Evolutionary conservation across 2,888 invertebrate species (phyloP).

Genomic region (Himalopsyche anomala): DNA sequence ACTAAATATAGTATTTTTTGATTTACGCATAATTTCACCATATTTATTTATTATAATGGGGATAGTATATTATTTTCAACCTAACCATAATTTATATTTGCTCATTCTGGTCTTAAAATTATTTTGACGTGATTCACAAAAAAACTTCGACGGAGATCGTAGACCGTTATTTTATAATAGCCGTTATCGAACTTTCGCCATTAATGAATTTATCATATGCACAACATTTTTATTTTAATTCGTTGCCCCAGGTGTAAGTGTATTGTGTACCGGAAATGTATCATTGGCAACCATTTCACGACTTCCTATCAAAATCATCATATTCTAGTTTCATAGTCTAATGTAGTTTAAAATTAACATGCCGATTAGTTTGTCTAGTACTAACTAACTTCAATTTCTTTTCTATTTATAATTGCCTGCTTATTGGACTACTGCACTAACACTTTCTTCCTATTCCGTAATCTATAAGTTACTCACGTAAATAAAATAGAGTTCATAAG

Average conservation of each 20-base stretch:
- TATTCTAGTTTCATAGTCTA: background rate
- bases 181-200: constrained; percentile 12
- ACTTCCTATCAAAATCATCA: background rate
- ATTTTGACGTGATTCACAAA: too few relatives aligned
- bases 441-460: background rate
- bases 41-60: too few relatives aligned
- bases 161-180: background rate
- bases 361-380: background rate
- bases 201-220: background rate
- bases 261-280: background rate
- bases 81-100: too few relatives aligned
- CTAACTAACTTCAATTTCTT: too few relatives aligned
- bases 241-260: background rate
- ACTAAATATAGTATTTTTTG: too few relatives aligned
- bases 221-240: background rate
- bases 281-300: background rate
- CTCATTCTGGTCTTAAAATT: too few relatives aligned
- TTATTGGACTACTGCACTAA: background rate
- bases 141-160: too few relatives aligned
- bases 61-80: too few relatives aligned
- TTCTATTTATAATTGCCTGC: too few relatives aligned
- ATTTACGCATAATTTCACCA: too few relatives aligned
- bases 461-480: background rate
- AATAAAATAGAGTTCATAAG: background rate
- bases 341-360: constrained; percentile 19